A percentile compares a stretch with the other conserved stretches of the same genome.
These are phyloP conservation scores for Micrastur ruficollis DNA, from an alignment of 2,797 vertebrate genomes.

Conservation along the genomic window DNA sequence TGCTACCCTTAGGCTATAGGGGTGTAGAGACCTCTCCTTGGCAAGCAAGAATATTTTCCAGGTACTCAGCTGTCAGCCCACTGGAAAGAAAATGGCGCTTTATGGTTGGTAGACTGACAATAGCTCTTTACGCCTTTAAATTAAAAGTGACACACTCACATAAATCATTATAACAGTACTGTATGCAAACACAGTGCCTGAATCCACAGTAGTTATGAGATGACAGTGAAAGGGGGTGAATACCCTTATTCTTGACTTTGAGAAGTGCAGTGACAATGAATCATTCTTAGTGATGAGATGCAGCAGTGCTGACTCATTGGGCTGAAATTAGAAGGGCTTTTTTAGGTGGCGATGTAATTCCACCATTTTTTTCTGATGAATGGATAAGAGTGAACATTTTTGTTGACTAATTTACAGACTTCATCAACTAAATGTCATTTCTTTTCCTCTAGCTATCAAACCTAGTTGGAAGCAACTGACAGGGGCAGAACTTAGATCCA, in stretches of 20 bases:
- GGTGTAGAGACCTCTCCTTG: not conserved
- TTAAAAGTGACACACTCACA: constrained; percentile 46
- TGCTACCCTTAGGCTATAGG: not conserved
- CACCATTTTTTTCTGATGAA: constrained; percentile 39
- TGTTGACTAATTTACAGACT: constrained; percentile 14
- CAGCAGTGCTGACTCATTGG: constrained; percentile 55
- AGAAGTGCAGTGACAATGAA: constrained; percentile 57
- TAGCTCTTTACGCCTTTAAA: constrained; percentile 38
- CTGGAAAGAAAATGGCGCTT: not conserved
- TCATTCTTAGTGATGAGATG: constrained; percentile 54
- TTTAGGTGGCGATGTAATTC: constrained; percentile 56
- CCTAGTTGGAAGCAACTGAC: not conserved
- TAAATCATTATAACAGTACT: constrained; percentile 9
- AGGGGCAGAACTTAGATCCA: not conserved
- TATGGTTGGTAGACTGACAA: not conserved
- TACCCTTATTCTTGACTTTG: constrained; percentile 64
- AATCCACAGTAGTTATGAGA: not conserved
- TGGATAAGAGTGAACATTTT: constrained; percentile 17
- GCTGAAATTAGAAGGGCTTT: constrained; percentile 62
- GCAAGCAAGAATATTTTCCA: not conserved
- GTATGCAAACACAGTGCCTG: not conserved
- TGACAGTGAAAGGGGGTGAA: constrained; percentile 44
- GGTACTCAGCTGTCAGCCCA: not conserved
- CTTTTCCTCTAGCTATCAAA: not conserved
- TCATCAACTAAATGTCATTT: not conserved